Evolutionary conservation across 2,797 vertebrate species (phyloP).

Genomic region (Eulemur albifrons): DNA sequence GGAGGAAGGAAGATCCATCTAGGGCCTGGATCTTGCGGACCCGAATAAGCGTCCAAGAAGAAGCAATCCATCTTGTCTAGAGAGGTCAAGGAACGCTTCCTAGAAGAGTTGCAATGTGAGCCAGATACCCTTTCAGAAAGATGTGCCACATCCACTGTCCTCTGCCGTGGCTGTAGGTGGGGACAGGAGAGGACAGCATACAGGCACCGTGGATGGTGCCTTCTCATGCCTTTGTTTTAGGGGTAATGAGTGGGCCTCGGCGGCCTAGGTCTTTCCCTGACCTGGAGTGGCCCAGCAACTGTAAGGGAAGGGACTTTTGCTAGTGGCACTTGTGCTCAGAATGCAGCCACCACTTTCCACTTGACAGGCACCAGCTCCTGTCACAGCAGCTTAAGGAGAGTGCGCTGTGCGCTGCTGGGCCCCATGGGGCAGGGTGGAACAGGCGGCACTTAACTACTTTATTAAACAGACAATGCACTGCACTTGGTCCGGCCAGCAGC

Average conservation of each 20-base stretch:
- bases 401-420: not conserved
- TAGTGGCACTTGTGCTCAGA: not conserved
- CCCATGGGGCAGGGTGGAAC: not conserved
- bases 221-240: not conserved
- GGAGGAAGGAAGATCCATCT: not conserved
- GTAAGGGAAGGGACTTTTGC: not conserved
- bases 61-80: not conserved
- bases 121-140: not conserved
- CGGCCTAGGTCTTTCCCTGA: not conserved
- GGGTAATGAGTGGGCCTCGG: not conserved
- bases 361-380: not conserved
- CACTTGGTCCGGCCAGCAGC: not conserved
- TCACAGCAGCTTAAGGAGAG: not conserved
- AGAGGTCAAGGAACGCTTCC: conserved; percentile 19
- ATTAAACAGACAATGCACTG: not conserved
- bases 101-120: not conserved
- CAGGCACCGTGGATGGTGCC: not conserved
- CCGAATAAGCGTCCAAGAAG: not conserved
- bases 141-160: not conserved
- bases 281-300: not conserved
- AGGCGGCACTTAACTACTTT: not conserved
- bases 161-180: not conserved
- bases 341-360: not conserved
- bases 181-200: not conserved
- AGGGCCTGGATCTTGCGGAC: not conserved